Base-by-base conservation (phyloP, 92 coral and sea anemone genomes). In the Blastomussa wellsi region DNA sequence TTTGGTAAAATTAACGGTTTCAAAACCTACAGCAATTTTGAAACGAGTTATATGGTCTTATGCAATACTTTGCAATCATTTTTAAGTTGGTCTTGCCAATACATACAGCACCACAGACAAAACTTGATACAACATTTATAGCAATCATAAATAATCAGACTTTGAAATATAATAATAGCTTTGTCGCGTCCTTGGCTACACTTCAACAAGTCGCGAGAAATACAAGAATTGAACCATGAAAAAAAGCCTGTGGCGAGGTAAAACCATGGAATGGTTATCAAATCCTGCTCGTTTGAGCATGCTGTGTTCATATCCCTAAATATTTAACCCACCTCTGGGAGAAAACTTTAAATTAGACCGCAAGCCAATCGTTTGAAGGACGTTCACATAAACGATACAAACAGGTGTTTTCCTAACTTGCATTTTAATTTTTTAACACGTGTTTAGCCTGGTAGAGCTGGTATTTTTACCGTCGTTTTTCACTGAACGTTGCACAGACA, bases 391-490 rank as follows among this genome's bases (percentile, higher is more conserved):
- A 65, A 20, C 31, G 41, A 49, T 75, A 47, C 22, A 15, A 29
- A 82, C 86, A 82, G 86, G 86, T 82, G 86, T 70, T 52, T 37
- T 32, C 1, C 4, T n/a, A 19, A 37, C 71, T 57, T 52, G 77
- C 52, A 71, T 82, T 71, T 71, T 72, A 71, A 66, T 67, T 49
- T 71, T 51, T 35, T 60, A 37, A 24, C 39, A 39, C 86, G 37
- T 35, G 41, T 35, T 70, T 38, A 6, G 75, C 28, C 75, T 70
- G 14, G 44, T 12, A 36, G 1, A 48, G 14, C 75, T 70, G 14
- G 44, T 12, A 36, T 70, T 19, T 70, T 51, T 55, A 24, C 1
- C 47, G 52, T 49, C 19, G 42, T 51, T 15, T 59, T 81, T 35
- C 78, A 78, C 71, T 70, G 78, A 47, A 39, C 42, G 19, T 38